Evolutionary conservation across 2,113 vertebrate species (phyloP), one percentile per base, ranked within the genome.

Genomic region (Barnardius zonarius): DNA sequence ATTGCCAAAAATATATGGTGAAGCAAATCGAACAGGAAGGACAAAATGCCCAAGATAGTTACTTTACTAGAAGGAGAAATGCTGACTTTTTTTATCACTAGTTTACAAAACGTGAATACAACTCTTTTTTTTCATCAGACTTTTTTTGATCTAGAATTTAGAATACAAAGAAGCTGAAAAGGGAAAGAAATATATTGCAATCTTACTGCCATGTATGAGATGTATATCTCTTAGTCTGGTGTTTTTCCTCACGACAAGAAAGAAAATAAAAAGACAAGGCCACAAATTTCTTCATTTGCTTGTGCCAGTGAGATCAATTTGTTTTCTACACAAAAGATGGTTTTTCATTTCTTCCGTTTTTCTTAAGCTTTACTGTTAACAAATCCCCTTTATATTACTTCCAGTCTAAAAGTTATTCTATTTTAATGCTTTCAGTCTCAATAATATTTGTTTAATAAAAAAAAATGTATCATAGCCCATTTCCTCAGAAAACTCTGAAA

Each of bases 401-500:
- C 11, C 4, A 37, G 14, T 19, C 43, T 55, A 61, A 67, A 82
- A 73, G 3, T 54, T 76, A 6, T 5, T 88, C 5, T 30, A 73
- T 69, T 90, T 83, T 33, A 28, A 64, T 82, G 13, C 10, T 79
- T 86, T 62, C 27, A 61, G 12, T 33, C 14, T 68, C 59, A 52
- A 16, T 74, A 74, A n/a, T 83, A 70, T 41, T 62, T 76, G 4
- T 68, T 77, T 15, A 23, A 55, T 9, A 16, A 72, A 24, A 72
- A 24, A 33, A 10, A 23, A 18, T 5, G 17, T n/a, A 10, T 28
- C 4, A 10, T 43, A 61, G 10, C 16, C 72, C 8, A 37, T 95
- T 92, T 96, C 51, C 62, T 84, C 59, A 61, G 30, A 75, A 92
- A 91, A 64, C 33, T 77, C 28, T 88, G 48, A 92, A 81, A 82